phyloP scores from a whole-genome alignment of 2,113 vertebrate genomes.

The Desmodus rotundus region DNA sequence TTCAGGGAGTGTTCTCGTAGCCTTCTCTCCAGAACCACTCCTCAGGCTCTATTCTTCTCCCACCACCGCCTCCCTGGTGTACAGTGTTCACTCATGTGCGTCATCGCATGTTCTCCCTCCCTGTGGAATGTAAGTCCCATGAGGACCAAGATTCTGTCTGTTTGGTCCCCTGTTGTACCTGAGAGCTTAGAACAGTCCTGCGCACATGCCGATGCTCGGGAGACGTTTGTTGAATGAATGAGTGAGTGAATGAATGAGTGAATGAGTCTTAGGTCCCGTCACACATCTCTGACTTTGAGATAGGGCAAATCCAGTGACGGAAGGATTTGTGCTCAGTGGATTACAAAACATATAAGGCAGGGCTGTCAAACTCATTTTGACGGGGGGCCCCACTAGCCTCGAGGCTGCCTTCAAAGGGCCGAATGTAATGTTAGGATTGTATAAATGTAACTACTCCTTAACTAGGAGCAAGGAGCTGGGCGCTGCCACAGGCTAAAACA shows the following conservation, averaged over 20 bases:
- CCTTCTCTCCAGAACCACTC: neutral
- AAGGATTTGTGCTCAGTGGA: neutral
- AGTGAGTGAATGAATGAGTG: too few relatives aligned
- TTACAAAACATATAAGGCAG: neutral
- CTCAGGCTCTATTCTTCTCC: neutral
- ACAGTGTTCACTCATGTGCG: neutral
- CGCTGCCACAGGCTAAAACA: too few relatives aligned
- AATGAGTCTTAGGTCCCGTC: neutral
- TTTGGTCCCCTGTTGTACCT: neutral
- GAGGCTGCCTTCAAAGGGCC: too few relatives aligned
- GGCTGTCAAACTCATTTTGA: too few relatives aligned
- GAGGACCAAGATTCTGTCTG: neutral
- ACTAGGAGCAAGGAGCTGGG: too few relatives aligned
- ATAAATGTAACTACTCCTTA: too few relatives aligned
- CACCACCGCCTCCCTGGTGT: neutral
- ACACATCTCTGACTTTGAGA: neutral
- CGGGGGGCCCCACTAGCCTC: too few relatives aligned
- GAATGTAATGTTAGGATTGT: too few relatives aligned
- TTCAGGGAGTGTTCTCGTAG: neutral
- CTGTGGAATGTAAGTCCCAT: neutral
- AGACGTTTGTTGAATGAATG: too few relatives aligned
- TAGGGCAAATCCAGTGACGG: neutral
- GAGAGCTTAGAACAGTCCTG: neutral
- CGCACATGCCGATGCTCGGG: neutral
- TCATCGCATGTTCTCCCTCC: neutral